phyloP scores from a whole-genome alignment of 2,888 invertebrate species.

The Conomelus anceps region DNA sequence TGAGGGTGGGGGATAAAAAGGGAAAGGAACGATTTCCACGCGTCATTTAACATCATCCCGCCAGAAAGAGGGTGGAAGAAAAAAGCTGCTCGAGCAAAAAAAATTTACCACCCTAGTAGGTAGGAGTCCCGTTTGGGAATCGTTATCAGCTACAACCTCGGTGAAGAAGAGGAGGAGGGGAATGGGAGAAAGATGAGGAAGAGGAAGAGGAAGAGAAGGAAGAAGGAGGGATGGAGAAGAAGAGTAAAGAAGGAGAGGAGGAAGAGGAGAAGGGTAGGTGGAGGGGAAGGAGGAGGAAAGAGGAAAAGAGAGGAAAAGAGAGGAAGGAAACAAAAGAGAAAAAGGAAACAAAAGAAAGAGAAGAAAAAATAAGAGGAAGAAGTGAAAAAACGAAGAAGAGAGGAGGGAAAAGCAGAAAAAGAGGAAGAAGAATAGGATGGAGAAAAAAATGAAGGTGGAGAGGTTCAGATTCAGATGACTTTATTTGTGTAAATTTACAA shows the following conservation, averaged over 20 bases:
- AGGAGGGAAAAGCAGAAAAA: not conserved
- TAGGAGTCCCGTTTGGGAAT: constrained; percentile 31
- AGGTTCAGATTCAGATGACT: too few relatives aligned
- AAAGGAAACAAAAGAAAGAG: not conserved
- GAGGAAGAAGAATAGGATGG: not conserved
- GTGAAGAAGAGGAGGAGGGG: constrained; percentile 13
- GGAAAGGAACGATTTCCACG: constrained; percentile 4
- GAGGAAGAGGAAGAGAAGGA: constrained; percentile 14
- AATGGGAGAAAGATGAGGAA: not conserved
- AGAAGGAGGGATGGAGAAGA: not conserved
- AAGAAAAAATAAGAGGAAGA: too few relatives aligned
- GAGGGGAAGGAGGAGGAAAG: not conserved
- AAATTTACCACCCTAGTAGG: too few relatives aligned
- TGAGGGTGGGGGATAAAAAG: not conserved
- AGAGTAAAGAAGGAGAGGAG: not conserved
- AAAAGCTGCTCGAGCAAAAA: constrained; percentile 2
- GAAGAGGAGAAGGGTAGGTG: not conserved
- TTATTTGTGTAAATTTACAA: too few relatives aligned
- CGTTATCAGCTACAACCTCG: constrained; percentile 4
- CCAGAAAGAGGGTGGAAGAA: not conserved
- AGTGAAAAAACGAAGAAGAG: too few relatives aligned
- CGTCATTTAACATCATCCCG: not conserved
- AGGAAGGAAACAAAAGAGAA: constrained; percentile 4
- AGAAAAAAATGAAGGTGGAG: not conserved
- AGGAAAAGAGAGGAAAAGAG: not conserved